Evolutionary conservation across 2,797 vertebrate genomes (phyloP).

Genomic region (Nyctibius grandis): DNA sequence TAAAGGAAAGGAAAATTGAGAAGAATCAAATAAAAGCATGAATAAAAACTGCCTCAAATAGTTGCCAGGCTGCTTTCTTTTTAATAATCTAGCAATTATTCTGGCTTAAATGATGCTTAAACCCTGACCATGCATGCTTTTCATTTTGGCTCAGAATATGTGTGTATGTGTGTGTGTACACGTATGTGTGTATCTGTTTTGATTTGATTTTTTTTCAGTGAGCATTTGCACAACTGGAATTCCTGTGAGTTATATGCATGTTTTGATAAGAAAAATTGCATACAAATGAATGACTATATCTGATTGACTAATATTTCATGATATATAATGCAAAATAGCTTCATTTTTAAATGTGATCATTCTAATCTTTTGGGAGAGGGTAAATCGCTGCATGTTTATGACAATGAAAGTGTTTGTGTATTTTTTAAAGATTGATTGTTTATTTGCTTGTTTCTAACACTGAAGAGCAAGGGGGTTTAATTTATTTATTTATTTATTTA

Average conservation of each 20-base stretch:
- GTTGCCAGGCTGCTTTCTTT: conserved; percentile 70
- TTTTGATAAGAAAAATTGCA: conserved; percentile 55
- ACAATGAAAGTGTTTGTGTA: conserved; percentile 28
- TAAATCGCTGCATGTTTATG: conserved; percentile 43
- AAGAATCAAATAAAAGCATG: conserved; percentile 71
- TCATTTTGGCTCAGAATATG: conserved; percentile 46
- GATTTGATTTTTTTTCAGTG: conserved; percentile 47
- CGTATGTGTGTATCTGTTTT: conserved; percentile 35
- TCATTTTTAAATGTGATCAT: conserved; percentile 32
- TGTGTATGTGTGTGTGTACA: conserved; percentile 25
- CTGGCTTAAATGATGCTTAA: conserved; percentile 66
- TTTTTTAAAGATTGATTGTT: neutral
- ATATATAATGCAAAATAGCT: conserved; percentile 33
- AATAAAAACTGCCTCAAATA: conserved; percentile 75
- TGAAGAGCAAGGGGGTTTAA: neutral
- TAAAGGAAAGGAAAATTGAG: conserved; percentile 47
- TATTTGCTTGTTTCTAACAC: conserved; percentile 42
- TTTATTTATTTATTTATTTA: neutral
- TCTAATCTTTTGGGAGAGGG: conserved; percentile 29
- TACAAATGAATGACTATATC: conserved; percentile 53
- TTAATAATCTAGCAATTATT: conserved; percentile 67
- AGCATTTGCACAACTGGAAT: conserved; percentile 64
- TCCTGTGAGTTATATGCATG: conserved; percentile 71
- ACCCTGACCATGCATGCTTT: conserved; percentile 72
- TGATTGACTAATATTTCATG: conserved; percentile 56